Conservation (phyloP, 2,797 vertebrate species). For the Typhlichthys subterraneus region DNA sequence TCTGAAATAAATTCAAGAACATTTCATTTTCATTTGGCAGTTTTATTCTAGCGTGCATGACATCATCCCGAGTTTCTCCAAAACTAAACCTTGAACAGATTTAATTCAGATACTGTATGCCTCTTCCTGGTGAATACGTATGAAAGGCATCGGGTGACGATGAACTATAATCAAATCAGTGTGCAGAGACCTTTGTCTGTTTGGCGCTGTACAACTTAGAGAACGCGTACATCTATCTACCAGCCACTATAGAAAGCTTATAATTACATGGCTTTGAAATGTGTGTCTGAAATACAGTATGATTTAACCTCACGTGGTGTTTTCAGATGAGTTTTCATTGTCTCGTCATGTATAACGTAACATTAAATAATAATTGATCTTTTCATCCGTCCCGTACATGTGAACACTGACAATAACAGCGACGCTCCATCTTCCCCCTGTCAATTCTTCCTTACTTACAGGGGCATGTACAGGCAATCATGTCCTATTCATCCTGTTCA, state of each 20-base stretch:
- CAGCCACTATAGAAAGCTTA: slow-evolving; percentile 34
- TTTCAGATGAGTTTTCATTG: slow-evolving; percentile 35
- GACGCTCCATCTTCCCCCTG: slow-evolving; percentile 29
- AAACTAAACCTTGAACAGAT: slow-evolving; percentile 5
- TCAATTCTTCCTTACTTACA: slow-evolving; percentile 42
- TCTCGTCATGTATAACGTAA: slow-evolving; percentile 13
- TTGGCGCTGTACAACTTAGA: slow-evolving; percentile 27
- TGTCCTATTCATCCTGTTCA: slow-evolving; percentile 42
- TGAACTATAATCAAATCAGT: slow-evolving; percentile 55
- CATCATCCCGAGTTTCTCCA: slow-evolving; percentile 1
- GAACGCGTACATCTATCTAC: slow-evolving; percentile 28
- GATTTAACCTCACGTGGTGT: slow-evolving; percentile 38
- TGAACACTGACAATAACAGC: not conserved
- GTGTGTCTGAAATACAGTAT: slow-evolving; percentile 34
- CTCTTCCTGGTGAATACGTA: slow-evolving; percentile 4
- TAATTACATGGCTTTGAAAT: slow-evolving; percentile 61
- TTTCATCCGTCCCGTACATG: not conserved
- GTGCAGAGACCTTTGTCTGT: slow-evolving; percentile 47
- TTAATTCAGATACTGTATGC: slow-evolving; percentile 2
- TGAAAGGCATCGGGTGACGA: slow-evolving; percentile 17
- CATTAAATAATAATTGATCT: slow-evolving; percentile 12
- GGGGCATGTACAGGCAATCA: slow-evolving; percentile 46
- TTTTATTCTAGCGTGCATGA: not conserved
- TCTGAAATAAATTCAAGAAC: not conserved
- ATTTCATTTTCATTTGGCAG: not conserved